These are phyloP conservation scores for Lucilia sericata DNA, from an alignment of 1,140 invertebrate species.

Conservation along the genomic window DNA sequence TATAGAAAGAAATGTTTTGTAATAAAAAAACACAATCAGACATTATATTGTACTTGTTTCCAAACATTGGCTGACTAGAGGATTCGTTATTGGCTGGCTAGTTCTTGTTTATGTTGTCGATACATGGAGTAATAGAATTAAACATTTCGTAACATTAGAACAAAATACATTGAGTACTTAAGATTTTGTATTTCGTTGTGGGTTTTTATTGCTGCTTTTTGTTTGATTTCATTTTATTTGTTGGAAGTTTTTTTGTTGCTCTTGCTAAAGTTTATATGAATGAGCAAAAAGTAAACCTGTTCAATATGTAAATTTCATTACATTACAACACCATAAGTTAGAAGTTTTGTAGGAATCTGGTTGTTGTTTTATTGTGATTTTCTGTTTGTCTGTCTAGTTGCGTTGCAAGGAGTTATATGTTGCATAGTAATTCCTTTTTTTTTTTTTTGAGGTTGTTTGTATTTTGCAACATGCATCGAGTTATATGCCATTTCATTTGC, in stretches of 20 bases:
- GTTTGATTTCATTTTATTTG: background rate
- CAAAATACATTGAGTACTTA: background rate
- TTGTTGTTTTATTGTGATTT: background rate
- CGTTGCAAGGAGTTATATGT: background rate
- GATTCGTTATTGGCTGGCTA: too few relatives aligned
- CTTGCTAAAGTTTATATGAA: background rate
- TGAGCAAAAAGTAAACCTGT: background rate
- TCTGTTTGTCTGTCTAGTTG: background rate
- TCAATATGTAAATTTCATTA: slow-evolving; percentile 26
- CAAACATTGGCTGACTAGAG: too few relatives aligned
- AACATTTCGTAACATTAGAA: background rate
- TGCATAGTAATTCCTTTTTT: background rate
- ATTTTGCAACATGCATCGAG: background rate
- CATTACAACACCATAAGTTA: slow-evolving; percentile 10
- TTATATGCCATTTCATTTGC: background rate
- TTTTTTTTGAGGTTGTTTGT: background rate
- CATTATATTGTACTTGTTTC: too few relatives aligned
- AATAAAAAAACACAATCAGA: too few relatives aligned
- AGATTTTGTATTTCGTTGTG: background rate
- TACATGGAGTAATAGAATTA: background rate
- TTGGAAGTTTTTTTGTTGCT: background rate
- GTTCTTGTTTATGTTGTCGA: too few relatives aligned
- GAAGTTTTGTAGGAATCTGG: background rate
- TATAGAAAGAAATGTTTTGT: background rate
- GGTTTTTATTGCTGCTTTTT: background rate